phyloP scores from a whole-genome alignment of 2,797 vertebrate species.

The Anguilla marmorata region DNA sequence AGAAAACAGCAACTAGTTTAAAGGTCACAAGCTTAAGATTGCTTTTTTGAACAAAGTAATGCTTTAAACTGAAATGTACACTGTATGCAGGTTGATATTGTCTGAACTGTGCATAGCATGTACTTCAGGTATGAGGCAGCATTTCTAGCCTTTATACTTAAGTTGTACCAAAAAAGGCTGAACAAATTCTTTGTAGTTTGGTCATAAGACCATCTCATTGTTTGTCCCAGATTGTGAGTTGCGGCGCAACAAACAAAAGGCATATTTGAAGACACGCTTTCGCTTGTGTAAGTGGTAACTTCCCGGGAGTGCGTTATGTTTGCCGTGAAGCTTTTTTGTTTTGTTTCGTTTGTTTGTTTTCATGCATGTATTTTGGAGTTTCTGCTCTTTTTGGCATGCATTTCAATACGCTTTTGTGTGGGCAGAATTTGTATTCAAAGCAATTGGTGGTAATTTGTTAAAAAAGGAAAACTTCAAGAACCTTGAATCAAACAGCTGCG shows the following conservation, averaged over 20 bases:
- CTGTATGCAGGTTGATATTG: neutral
- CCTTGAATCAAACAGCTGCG: slow-evolving; percentile 9
- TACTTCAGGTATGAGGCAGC: neutral
- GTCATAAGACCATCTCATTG: slow-evolving; percentile 17
- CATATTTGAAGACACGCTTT: slow-evolving; percentile 82
- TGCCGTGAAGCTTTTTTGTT: slow-evolving; percentile 53
- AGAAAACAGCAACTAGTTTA: neutral
- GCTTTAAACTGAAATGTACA: neutral
- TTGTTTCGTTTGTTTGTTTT: slow-evolving; percentile 20
- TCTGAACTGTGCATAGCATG: neutral
- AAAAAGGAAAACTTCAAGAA: slow-evolving; percentile 3
- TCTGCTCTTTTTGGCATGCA: slow-evolving; percentile 30
- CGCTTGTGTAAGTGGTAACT: slow-evolving; percentile 80
- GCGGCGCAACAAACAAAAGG: slow-evolving; percentile 79
- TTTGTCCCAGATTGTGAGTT: slow-evolving; percentile 71
- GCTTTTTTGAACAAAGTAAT: neutral
- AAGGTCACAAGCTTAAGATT: neutral
- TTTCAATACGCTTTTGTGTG: slow-evolving; percentile 30
- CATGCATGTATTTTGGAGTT: slow-evolving; percentile 24
- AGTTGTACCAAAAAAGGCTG: neutral
- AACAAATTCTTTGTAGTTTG: neutral
- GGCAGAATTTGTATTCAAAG: slow-evolving; percentile 15
- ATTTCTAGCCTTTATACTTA: neutral
- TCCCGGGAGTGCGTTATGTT: slow-evolving; percentile 38
- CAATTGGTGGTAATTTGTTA: slow-evolving; percentile 13